Percentiles rank a stretch among this genome's conserved stretches.
Evolutionary conservation across 1,140 invertebrate genomes (phyloP).

Genomic region (Pristionchus pacificus): DNA sequence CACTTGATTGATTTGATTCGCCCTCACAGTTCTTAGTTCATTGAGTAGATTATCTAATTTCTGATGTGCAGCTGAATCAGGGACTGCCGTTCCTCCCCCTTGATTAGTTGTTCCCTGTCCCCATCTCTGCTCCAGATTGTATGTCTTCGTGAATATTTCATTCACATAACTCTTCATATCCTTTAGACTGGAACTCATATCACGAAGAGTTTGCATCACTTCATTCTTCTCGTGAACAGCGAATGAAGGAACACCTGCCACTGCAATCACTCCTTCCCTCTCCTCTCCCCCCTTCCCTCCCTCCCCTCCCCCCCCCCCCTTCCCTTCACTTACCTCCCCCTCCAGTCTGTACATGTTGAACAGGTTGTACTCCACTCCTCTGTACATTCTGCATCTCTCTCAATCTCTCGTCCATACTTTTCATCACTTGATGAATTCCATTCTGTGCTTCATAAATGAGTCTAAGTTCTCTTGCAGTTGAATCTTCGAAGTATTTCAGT

Average conservation of each 20-base stretch:
- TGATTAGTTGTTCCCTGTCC: conserved; percentile 14
- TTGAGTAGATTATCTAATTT: conserved; percentile 28
- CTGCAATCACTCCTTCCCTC: not conserved
- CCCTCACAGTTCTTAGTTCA: conserved; percentile 22
- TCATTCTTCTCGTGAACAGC: conserved; percentile 52
- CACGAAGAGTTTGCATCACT: conserved; percentile 48
- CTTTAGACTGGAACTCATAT: conserved; percentile 42
- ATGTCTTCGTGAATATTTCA: conserved; percentile 56
- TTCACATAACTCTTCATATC: conserved; percentile 57
- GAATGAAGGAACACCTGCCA: conserved; percentile 30
- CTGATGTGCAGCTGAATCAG: conserved; percentile 37
- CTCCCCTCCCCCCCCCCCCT: not conserved
- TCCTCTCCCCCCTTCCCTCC: not conserved
- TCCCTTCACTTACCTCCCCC: conserved; percentile 17
- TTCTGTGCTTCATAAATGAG: conserved; percentile 53
- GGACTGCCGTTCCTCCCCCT: conserved; percentile 33
- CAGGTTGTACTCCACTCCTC: not conserved
- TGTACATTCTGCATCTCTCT: not conserved
- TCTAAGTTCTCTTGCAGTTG: conserved; percentile 48
- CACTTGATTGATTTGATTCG: conserved; percentile 16
- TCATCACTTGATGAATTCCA: conserved; percentile 47
- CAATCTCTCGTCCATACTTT: no score
- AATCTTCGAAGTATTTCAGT: conserved; percentile 51
- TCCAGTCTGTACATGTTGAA: conserved; percentile 1
- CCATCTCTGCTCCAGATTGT: conserved; percentile 54